These are phyloP conservation scores for Nanorana parkeri DNA, from an alignment of 2,113 vertebrate genomes.

Conservation along the genomic window DNA sequence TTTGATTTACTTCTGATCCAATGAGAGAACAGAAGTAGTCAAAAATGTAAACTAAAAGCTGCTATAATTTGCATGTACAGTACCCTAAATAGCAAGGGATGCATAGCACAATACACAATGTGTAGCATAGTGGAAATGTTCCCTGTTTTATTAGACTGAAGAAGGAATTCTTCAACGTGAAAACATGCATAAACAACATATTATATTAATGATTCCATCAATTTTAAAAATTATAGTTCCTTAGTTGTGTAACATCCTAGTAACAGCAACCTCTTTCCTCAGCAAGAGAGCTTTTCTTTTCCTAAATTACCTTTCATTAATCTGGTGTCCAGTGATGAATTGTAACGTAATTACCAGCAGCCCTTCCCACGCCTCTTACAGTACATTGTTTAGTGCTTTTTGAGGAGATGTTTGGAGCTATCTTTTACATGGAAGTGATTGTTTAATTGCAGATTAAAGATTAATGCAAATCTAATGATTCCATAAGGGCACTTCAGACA, in stretches of 20 bases:
- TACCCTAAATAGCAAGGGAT: no score
- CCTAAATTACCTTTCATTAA: conserved; percentile 70
- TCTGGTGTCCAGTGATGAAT: conserved; percentile 67
- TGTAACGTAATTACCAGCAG: conserved; percentile 70
- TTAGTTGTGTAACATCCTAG: conserved; percentile 21
- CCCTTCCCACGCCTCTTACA: conserved; percentile 69
- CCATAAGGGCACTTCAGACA: conserved; percentile 78
- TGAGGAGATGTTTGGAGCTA: conserved; percentile 77
- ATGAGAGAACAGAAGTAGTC: no score
- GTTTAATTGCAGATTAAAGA: conserved; percentile 89
- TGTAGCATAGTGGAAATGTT: no score
- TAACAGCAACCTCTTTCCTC: conserved; percentile 56
- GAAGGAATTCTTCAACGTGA: no score
- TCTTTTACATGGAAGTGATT: conserved; percentile 83
- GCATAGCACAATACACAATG: no score
- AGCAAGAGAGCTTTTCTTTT: conserved; percentile 56
- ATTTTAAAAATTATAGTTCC: no score
- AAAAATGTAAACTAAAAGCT: no score
- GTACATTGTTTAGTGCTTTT: conserved; percentile 73
- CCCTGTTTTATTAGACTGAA: no score
- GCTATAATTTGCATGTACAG: no score
- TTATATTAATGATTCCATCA: no score
- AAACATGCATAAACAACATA: no score
- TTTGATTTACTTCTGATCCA: no score
- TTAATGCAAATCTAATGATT: conserved; percentile 84